These are phyloP conservation scores for Drosophila greeni DNA, from an alignment of 2,888 invertebrate genomes.

Conservation along the genomic window DNA sequence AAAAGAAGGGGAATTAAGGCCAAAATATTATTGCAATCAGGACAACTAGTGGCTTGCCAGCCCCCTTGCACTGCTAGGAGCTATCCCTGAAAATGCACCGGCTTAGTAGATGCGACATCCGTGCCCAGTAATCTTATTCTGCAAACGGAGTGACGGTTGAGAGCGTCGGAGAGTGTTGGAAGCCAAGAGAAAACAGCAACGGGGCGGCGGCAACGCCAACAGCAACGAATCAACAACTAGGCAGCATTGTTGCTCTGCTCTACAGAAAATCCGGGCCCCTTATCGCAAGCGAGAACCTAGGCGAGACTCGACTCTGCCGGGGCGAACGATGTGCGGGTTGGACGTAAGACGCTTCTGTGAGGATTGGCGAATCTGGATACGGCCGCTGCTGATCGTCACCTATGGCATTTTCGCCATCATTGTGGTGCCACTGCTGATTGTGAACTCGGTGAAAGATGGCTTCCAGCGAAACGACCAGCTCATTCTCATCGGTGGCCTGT, in stretches of 20 bases:
- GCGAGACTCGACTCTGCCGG: not conserved
- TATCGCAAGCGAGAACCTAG: slow-evolving; percentile 10
- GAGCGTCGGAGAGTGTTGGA: slow-evolving; percentile 14
- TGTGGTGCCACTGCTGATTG: slow-evolving; percentile 89
- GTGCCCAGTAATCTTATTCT: slow-evolving; percentile 36
- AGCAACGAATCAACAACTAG: slow-evolving; percentile 51
- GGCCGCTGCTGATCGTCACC: slow-evolving; percentile 88
- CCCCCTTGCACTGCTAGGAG: slow-evolving; percentile 11
- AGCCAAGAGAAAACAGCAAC: slow-evolving; percentile 49
- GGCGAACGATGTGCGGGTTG: slow-evolving; percentile 64
- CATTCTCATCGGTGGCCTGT: slow-evolving; percentile 91
- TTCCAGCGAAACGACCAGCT: slow-evolving; percentile 89
- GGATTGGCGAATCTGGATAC: slow-evolving; percentile 93
- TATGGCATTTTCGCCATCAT: slow-evolving; percentile 90
- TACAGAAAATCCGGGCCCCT: slow-evolving; percentile 2
- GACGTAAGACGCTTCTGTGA: slow-evolving; percentile 76
- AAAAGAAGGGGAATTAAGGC: slow-evolving; percentile 21
- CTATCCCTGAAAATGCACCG: slow-evolving; percentile 26
- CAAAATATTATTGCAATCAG: slow-evolving; percentile 13
- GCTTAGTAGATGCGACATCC: slow-evolving; percentile 31
- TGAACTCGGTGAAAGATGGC: slow-evolving; percentile 88
- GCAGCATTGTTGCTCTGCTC: slow-evolving; percentile 2
- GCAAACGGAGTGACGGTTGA: not conserved
- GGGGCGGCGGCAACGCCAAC: slow-evolving; percentile 56
- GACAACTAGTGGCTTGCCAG: not conserved